phyloP scores from a whole-genome alignment of 2,888 invertebrate genomes.

The Brachypalpus laphriformis region DNA sequence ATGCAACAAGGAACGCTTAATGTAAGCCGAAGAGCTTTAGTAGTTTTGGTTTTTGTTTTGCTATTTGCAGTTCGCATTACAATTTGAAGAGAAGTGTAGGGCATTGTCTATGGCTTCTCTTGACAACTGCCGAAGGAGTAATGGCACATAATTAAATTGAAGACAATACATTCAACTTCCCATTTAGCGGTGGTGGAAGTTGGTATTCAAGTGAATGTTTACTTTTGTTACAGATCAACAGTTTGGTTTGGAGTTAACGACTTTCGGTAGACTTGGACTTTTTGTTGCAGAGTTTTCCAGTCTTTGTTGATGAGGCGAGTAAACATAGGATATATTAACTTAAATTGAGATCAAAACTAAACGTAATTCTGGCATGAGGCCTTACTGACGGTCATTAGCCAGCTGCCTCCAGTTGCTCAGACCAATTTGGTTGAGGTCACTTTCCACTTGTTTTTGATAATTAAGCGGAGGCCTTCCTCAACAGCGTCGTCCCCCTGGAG shows the following conservation, averaged over 20 bases:
- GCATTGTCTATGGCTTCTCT: constrained; percentile 56
- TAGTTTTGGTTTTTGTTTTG: constrained; percentile 4
- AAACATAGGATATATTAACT: too few relatives aligned
- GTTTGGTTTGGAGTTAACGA: neutral
- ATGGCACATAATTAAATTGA: constrained; percentile 70
- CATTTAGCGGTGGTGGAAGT: constrained; percentile 5
- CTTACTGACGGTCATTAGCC: too few relatives aligned
- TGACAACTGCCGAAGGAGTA: constrained; percentile 47
- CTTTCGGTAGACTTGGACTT: too few relatives aligned
- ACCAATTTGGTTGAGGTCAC: too few relatives aligned
- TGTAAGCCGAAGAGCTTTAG: constrained; percentile 38
- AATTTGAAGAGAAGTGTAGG: neutral
- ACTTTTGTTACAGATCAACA: neutral
- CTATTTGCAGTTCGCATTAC: constrained; percentile 33
- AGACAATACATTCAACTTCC: constrained; percentile 46
- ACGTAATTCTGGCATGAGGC: too few relatives aligned
- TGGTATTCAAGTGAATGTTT: neutral
- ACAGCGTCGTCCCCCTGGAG: too few relatives aligned
- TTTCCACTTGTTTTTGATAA: too few relatives aligned
- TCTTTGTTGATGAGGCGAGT: too few relatives aligned
- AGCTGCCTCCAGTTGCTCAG: too few relatives aligned
- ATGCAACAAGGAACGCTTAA: constrained; percentile 30
- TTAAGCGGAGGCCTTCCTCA: too few relatives aligned
- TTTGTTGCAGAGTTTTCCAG: too few relatives aligned
- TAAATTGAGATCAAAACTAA: too few relatives aligned